A percentile compares a stretch with the other conserved stretches of the same genome.
phyloP scores from a whole-genome alignment of 2,888 invertebrate species.

The Ecliptopera silaceata region DNA sequence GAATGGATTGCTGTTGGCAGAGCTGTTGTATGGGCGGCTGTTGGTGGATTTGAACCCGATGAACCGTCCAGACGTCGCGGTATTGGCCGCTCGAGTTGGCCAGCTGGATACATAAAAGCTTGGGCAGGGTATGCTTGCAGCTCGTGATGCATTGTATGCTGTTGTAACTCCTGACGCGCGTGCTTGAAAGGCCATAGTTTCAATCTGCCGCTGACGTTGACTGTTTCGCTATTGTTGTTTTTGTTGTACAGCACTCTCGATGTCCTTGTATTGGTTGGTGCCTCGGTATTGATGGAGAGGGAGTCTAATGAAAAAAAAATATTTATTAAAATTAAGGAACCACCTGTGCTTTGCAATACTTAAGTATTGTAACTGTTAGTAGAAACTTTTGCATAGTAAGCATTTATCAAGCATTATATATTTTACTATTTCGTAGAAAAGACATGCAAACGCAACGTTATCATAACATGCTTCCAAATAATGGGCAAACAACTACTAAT shows the following conservation, averaged over 20 bases:
- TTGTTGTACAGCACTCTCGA: background rate
- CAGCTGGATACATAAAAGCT: background rate
- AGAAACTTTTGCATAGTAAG: no score
- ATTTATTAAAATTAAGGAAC: background rate
- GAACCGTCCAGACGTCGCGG: background rate
- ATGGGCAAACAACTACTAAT: no score
- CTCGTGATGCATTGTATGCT: background rate
- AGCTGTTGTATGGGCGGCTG: background rate
- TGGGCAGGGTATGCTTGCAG: background rate
- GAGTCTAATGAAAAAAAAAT: conserved; percentile 13
- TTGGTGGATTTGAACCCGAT: background rate
- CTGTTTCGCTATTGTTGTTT: background rate
- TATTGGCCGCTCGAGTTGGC: background rate
- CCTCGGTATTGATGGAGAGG: conserved; percentile 12
- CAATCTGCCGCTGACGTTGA: background rate
- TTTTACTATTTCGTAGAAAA: no score
- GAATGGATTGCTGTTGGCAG: background rate
- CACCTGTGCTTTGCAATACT: background rate
- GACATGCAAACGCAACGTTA: no score
- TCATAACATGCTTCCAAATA: no score
- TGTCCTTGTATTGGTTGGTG: background rate
- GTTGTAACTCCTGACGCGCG: background rate
- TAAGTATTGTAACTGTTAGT: no score
- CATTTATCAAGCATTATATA: no score
- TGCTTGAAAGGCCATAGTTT: background rate